Conservation (phyloP, 2,113 vertebrate species). For the Strix uralensis region DNA sequence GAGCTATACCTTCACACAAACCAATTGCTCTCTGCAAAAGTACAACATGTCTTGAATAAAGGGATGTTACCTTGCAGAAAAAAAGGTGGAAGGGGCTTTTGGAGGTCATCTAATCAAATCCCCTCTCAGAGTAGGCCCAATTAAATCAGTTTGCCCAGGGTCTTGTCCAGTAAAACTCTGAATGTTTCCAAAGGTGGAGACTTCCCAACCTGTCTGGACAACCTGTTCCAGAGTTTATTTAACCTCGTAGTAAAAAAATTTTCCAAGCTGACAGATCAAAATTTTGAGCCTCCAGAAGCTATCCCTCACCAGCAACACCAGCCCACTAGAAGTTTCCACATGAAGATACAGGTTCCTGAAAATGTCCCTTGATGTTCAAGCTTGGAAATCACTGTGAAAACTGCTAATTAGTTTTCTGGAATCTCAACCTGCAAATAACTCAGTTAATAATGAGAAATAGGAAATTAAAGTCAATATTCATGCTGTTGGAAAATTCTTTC, state of each 20-base stretch:
- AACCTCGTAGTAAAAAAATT: fast-evolving
- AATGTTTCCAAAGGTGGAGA: neutral
- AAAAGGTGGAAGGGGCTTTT: neutral
- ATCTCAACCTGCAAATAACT: neutral
- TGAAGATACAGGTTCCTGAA: neutral
- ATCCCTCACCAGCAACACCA: neutral
- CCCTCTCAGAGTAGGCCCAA: neutral
- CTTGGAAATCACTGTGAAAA: neutral
- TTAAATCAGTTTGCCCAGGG: neutral
- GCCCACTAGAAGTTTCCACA: neutral
- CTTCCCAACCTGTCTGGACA: neutral
- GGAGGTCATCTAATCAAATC: neutral
- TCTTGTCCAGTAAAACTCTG: neutral
- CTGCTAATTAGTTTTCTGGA: neutral
- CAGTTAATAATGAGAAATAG: neutral
- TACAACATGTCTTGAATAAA: neutral
- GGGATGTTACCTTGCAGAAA: neutral
- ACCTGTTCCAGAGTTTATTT: neutral
- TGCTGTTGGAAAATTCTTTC: neutral
- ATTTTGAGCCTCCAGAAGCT: neutral
- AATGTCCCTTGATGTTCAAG: neutral
- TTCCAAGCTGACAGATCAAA: neutral
- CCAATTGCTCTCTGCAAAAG: neutral
- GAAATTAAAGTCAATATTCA: neutral
- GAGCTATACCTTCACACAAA: neutral